These are phyloP conservation scores for Polydesmus complanatus DNA, from an alignment of 2,888 invertebrate genomes.

Conservation along the genomic window DNA sequence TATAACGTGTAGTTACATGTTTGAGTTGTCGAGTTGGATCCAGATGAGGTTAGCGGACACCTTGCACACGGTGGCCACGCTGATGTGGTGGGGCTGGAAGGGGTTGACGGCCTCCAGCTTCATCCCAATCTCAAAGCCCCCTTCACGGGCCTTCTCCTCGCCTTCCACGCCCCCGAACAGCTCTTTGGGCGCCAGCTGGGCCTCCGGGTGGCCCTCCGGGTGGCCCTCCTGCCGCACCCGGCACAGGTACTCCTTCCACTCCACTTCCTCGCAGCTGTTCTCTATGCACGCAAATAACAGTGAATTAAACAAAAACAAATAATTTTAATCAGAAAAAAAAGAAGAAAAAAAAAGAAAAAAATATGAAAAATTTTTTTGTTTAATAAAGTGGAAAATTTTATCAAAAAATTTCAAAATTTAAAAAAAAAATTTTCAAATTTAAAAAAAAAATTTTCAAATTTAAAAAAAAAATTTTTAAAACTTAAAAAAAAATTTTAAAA, in stretches of 20 bases:
- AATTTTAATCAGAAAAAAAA: too few species aligned
- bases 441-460: too few species aligned
- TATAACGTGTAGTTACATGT: background rate
- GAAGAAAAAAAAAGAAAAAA: too few species aligned
- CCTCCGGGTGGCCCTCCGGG: background rate
- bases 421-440: too few species aligned
- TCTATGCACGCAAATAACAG: too few species aligned
- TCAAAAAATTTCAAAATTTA: too few species aligned
- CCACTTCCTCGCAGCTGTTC: conserved; percentile 33
- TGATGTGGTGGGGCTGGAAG: conserved; percentile 47
- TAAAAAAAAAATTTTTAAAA: too few species aligned
- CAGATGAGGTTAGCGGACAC: conserved; percentile 48
- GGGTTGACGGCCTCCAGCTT: conserved; percentile 56
- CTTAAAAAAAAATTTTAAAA: too few species aligned
- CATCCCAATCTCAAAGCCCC: conserved; percentile 46
- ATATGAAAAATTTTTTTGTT: too few species aligned
- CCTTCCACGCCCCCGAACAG: too few species aligned
- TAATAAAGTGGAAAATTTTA: too few species aligned
- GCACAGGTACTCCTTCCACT: conserved; percentile 45
- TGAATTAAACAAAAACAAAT: too few species aligned
- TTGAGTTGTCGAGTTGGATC: conserved; percentile 44
- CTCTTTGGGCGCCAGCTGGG: background rate
- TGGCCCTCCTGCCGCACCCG: background rate
- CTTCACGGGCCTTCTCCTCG: conserved; percentile 28
- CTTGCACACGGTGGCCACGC: conserved; percentile 48